Evolutionary conservation across 2,113 vertebrate genomes (phyloP), one percentile per base, ranked within the genome.

Genomic region (Anthoscopus minutus): DNA sequence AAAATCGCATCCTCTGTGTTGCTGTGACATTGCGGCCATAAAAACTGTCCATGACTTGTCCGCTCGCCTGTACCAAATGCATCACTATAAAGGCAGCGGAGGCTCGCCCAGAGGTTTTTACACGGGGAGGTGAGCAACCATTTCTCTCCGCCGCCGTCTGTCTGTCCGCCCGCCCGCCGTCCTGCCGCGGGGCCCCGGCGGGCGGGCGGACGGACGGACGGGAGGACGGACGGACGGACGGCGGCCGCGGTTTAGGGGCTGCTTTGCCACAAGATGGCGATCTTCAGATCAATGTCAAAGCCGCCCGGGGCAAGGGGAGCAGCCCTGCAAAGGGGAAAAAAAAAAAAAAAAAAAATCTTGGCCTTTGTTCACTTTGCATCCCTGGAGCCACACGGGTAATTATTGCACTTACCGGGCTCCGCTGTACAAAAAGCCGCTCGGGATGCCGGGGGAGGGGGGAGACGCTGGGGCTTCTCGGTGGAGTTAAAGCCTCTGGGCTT

Each of bases 201-300:
- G 79, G 73, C 61, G 33, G 37, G 53, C 27, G 6, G 40, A 20
- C 18, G 27, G 56, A 30, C 31, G 11, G 53, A 12, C 21, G 33
- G 66, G 2, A 13, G 18, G 51, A 4, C 17, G 11, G 62, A 11
- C 44, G 12, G 74, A 13, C 11, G 45, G 62, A 15, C 22, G 30
- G 1, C 60, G 25, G 53, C 47, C 6, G 77, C 2, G 54, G 73
- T 86, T 93, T 47, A 80, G 94, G 72, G 95, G 28, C 66, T 6
- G 64, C 88, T 91, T 96, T 62, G 67, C 99, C 99, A 99, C 99
- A 97, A 98, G 99, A 98, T 98, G 99, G 99, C 99, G 99, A 98
- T 97, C 97, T 98, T 98, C 97, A 98, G 99, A 99, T 99, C 99
- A 99, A 99, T 99, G 99, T 99, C 99, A 99, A 98, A 99, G 98